Base-by-base conservation (phyloP, 2,797 vertebrate genomes). In the Poecile montanus region DNA sequence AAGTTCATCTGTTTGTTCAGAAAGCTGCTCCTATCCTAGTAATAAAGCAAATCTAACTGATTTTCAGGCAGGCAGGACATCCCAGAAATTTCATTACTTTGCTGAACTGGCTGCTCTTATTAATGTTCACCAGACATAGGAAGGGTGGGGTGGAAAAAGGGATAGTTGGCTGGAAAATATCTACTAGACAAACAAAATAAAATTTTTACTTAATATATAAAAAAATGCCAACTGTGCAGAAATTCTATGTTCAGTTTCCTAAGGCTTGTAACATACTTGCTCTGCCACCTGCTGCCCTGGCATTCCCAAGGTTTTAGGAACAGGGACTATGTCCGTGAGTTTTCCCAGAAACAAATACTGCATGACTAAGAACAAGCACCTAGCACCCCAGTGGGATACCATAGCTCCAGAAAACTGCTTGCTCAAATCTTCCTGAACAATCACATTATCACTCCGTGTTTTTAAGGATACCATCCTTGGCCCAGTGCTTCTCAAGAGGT, bases 1-100 rank as follows among this genome's bases (percentile, higher is more conserved):
- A 92, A 93, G 79, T 92, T 95, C 80, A 93, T 70, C n/a, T 78
- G 34, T 81, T 95, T 88, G 53, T 66, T 91, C 62, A 94, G 77
- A 84, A 94, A 87, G 9, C 57, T 79, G 60, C 32, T 76, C 50
- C 53, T 73, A 56, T 47, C 53, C 80, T 74, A 88, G 68, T 27
- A 86, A 63, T 76, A 93, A 79, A 88, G 80, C 56, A 93, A 91
- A 67, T 30, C 45, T 79, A 73, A 89, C 38, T 63, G 60, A 87
- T 95, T 91, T 91, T 63, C 85, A 93, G 61, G 78, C 83, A 94
- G 48, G 88, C 61, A 82, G 50, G 57, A 87, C 32, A 36, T 78
- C 73, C 53, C 62, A 90, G 82, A 83, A 81, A 89, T 91, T 87
- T 93, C 57, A 94, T 83, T 85, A 87, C 78, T 93, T 89, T 82